Conservation (phyloP, 2,888 invertebrate species). For the Rhagonycha lutea region DNA sequence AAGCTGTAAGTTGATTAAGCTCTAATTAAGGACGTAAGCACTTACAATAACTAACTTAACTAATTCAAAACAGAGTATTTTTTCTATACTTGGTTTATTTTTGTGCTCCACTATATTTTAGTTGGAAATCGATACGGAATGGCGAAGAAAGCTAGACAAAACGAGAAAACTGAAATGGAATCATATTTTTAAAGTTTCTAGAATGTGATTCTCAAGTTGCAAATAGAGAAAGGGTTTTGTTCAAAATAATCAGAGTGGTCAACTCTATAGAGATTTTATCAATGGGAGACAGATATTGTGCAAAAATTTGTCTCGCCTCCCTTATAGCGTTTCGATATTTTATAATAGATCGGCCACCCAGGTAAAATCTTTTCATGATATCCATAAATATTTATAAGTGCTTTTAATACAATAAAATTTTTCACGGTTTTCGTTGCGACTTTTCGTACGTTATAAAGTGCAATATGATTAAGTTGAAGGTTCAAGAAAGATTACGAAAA, state of each 20-base stretch:
- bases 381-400: slow-evolving; percentile 31
- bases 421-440: slow-evolving; percentile 8
- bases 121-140: slow-evolving; percentile 17
- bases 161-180: neutral
- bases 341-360: slow-evolving; percentile 24
- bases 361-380: slow-evolving; percentile 19
- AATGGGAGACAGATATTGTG: slow-evolving; percentile 18
- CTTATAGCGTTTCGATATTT: slow-evolving; percentile 20
- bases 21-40: neutral
- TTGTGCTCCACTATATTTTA: slow-evolving; percentile 7
- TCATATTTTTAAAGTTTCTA: neutral
- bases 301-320: slow-evolving; percentile 26
- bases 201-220: neutral
- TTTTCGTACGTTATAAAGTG: neutral
- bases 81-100: slow-evolving; percentile 12
- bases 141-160: neutral
- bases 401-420: slow-evolving; percentile 20
- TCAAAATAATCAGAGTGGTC: neutral
- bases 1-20: neutral
- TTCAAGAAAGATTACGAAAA: neutral
- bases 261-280: slow-evolving; percentile 4
- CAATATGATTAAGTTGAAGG: neutral
- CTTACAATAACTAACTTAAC: neutral
- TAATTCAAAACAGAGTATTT: slow-evolving; percentile 1
- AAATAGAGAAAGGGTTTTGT: neutral